Conservation (phyloP, 2,797 vertebrate genomes). For the Menidia menidia region DNA sequence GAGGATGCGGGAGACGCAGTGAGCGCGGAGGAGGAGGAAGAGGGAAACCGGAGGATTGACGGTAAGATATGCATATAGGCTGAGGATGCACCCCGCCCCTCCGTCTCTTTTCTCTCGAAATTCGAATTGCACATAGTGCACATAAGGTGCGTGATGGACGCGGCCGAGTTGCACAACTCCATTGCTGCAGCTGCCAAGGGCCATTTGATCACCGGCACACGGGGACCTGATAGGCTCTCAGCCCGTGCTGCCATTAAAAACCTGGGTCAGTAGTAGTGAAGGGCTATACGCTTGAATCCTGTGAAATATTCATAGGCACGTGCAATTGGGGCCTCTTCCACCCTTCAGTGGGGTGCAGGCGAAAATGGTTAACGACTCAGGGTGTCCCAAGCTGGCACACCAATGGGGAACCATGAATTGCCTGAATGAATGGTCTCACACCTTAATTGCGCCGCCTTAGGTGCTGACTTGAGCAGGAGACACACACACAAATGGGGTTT, state of each 20-base stretch:
- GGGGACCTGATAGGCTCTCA: conserved; percentile 50
- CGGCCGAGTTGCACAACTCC: conserved; percentile 40
- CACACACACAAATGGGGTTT: conserved; percentile 20
- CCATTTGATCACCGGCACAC: conserved; percentile 59
- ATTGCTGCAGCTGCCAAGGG: conserved; percentile 51
- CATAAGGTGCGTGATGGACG: conserved; percentile 46
- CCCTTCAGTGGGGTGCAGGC: conserved; percentile 23
- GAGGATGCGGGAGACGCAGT: conserved; percentile 83
- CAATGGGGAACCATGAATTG: conserved; percentile 17
- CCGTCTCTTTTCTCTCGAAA: conserved; percentile 14
- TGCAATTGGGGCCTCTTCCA: conserved; percentile 44
- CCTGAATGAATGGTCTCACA: conserved; percentile 23
- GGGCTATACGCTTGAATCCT: conserved; percentile 33
- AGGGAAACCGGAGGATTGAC: conserved; percentile 75
- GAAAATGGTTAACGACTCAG: conserved; percentile 51
- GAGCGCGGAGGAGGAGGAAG: conserved; percentile 66
- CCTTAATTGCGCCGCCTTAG: conserved; percentile 38
- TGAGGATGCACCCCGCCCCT: conserved; percentile 69
- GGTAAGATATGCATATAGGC: conserved; percentile 79
- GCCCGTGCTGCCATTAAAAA: conserved; percentile 49
- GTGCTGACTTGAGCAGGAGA: conserved; percentile 47
- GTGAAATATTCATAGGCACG: conserved; percentile 75
- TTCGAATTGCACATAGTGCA: conserved; percentile 39
- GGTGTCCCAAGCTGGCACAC: conserved; percentile 39
- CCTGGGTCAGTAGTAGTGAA: conserved; percentile 60